Conservation (phyloP, 2,797 vertebrate genomes). For the Microctenopoma lineatum region DNA sequence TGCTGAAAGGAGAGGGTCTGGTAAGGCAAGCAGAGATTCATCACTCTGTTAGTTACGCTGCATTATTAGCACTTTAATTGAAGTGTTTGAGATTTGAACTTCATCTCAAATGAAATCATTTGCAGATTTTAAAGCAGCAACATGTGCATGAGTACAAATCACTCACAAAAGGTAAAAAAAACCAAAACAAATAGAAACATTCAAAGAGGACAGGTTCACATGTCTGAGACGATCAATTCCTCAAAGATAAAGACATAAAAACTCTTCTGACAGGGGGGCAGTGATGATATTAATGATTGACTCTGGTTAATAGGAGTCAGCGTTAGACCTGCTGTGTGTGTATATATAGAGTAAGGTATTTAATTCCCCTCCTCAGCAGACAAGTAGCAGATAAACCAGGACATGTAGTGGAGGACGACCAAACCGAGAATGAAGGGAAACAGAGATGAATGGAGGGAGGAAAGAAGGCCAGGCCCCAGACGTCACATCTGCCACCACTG, state of each 20-base stretch:
- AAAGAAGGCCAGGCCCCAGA: slow-evolving; percentile 64
- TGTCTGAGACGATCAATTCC: not conserved
- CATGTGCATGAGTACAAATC: no score
- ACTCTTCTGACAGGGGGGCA: not conserved
- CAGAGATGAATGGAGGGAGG: slow-evolving; percentile 46
- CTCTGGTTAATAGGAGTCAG: slow-evolving; percentile 33
- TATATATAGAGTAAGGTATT: slow-evolving; percentile 59
- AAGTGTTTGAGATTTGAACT: no score
- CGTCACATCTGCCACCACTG: slow-evolving; percentile 83
- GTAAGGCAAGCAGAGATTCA: not conserved
- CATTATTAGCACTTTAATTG: no score
- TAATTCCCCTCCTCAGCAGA: slow-evolving; percentile 46
- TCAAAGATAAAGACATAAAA: slow-evolving; percentile 9
- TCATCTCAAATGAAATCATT: no score
- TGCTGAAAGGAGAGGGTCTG: not conserved
- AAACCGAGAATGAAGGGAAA: slow-evolving; percentile 58
- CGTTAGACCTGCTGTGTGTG: slow-evolving; percentile 15
- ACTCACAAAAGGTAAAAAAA: no score
- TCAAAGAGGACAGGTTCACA: no score
- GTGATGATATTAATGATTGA: not conserved
- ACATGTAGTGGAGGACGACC: slow-evolving; percentile 33
- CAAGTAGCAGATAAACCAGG: slow-evolving; percentile 44
- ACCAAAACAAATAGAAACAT: no score
- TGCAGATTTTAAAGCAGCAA: no score
- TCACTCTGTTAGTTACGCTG: not conserved